Evolutionary conservation across 2,113 vertebrate species (phyloP).

Genomic region (Saimiri boliviensis): DNA sequence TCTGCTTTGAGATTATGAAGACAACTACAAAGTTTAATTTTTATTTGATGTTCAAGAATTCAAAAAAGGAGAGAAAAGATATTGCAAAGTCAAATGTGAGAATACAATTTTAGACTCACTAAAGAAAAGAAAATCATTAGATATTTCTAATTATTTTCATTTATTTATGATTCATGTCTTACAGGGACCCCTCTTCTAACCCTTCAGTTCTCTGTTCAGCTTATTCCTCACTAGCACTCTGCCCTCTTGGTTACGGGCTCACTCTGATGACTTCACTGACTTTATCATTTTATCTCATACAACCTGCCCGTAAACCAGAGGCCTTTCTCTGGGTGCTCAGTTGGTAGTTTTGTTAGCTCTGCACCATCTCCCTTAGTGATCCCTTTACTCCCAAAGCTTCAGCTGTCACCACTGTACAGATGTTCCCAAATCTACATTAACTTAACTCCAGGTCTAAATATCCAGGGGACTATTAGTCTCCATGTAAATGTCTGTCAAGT

Average conservation of each 20-base stretch:
- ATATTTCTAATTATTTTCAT: not conserved
- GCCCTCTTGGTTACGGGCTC: not conserved
- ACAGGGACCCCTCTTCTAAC: not conserved
- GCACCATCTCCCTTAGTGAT: not conserved
- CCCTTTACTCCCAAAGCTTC: not conserved
- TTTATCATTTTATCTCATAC: not conserved
- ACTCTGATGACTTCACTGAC: not conserved
- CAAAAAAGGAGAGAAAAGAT: not conserved
- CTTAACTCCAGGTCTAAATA: not conserved
- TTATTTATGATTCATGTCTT: not conserved
- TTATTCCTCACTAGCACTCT: not conserved
- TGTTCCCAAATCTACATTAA: not conserved
- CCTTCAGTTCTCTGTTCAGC: not conserved
- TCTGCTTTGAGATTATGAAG: conserved; percentile 46
- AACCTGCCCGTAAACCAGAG: not conserved
- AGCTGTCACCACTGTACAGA: not conserved
- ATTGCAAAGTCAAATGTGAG: not conserved
- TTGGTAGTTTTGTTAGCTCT: not conserved
- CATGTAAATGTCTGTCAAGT: not conserved
- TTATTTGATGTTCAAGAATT: conserved; percentile 24
- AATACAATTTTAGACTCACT: conserved; percentile 11
- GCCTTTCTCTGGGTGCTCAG: not conserved
- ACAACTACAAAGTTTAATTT: not conserved
- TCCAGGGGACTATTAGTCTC: not conserved
- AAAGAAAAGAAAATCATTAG: conserved; percentile 43